Base-by-base conservation (phyloP, 2,888 invertebrate species). In the Timema podura region DNA sequence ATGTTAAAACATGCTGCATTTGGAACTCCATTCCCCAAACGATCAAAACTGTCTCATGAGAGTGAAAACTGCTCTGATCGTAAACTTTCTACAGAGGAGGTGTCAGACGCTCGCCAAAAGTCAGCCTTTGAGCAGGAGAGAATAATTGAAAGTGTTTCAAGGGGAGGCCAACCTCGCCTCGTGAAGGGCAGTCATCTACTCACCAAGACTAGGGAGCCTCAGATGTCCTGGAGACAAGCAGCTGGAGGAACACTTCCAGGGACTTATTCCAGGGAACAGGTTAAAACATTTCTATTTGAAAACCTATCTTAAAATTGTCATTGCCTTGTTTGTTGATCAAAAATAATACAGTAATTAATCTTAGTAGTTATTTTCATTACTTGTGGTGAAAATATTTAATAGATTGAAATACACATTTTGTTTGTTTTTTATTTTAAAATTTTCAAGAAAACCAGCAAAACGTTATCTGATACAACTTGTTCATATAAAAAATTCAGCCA, bases 11-110 rank as follows among this genome's bases (percentile, higher is more conserved):
- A 48, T 45, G 44, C 65, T n/a, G 69, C 65, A n/a, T 69, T 69
- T 51, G 70, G 68, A 9, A 71, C 71, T 7, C 73, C 73, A 13
- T 73, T 73, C 67, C 15, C 46, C 2, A 71, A 69, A 49, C 59
- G 66, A 6, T 45, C 57, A 15, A 47, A 15, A 46, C 30, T 45
- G n/a, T 30, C 13, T n/a, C 13, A 45, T 5, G 11, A 47, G 48
- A 6, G 10, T n/a, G 6, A 47, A 48, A 46, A 13, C 16, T 7
- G 46, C 8, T 15, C 7, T 45, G 13, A 16, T 10, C 44, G 9
- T 5, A 15, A 13, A 44, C n/a, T n/a, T 45, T 30, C 44, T 10
- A 44, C 61, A 6, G 11, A 6, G 13, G 64, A 46, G 48, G 47
- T 54, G 30, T 51, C 51, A 16, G 44, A 44, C 16, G 57, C 65